Percentiles rank a stretch among this genome's conserved stretches.
These are phyloP conservation scores for Leptura quadrifasciata DNA, from an alignment of 2,888 invertebrate species.

Conservation along the genomic window DNA sequence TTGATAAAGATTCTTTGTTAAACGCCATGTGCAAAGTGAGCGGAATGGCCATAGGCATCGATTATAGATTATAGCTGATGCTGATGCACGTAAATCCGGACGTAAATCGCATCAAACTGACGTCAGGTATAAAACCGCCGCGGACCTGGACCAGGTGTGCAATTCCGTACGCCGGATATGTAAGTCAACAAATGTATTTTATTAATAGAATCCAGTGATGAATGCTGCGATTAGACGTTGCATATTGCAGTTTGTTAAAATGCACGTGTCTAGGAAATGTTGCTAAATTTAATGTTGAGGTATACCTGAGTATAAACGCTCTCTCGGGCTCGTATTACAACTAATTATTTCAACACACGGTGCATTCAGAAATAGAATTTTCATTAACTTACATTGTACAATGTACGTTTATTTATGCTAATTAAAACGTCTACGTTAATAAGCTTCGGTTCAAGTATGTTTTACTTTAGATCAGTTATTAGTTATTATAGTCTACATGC, in stretches of 20 bases:
- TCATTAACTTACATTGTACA: constrained; percentile 29
- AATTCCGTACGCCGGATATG: constrained; percentile 55
- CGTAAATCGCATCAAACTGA: constrained; percentile 44
- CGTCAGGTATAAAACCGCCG: constrained; percentile 44
- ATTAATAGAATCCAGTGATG: constrained; percentile 61
- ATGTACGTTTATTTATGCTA: constrained; percentile 30
- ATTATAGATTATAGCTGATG: background rate
- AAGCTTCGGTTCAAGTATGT: background rate
- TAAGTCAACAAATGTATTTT: constrained; percentile 58
- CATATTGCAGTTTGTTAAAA: constrained; percentile 56
- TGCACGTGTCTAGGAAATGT: constrained; percentile 43
- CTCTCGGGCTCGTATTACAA: constrained; percentile 31
- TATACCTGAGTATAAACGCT: constrained; percentile 35
- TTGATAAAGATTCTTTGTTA: background rate
- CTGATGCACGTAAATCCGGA: no score
- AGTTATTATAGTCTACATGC: no score
- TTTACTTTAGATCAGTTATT: background rate
- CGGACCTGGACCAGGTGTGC: constrained; percentile 52
- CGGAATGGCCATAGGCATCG: background rate
- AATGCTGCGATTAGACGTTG: constrained; percentile 65
- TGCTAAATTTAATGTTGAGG: constrained; percentile 38
- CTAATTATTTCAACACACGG: constrained; percentile 31
- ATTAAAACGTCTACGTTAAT: constrained; percentile 20
- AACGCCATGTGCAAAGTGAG: background rate
- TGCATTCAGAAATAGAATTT: constrained; percentile 32